Conservation (phyloP, 2,113 vertebrate species). For the Microcebus lehilahytsara region DNA sequence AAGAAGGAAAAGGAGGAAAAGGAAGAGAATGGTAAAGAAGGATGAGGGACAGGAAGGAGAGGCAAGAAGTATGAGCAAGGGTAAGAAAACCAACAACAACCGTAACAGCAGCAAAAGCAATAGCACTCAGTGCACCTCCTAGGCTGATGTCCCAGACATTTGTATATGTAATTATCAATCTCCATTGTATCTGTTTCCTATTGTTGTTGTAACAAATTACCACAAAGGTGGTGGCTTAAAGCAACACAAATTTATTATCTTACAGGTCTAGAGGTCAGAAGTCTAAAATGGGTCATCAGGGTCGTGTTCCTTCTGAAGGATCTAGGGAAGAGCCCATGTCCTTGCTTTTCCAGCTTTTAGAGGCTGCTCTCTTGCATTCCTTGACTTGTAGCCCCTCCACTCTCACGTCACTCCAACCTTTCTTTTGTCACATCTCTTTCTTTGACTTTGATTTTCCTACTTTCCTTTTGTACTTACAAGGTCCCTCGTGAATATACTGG, state of each 20-base stretch:
- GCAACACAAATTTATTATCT: not conserved
- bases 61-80: not conserved
- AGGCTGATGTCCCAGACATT: rapidly evolving
- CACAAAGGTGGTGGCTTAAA: not conserved
- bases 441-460: not conserved
- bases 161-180: rapidly evolving
- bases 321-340: not conserved
- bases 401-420: not conserved
- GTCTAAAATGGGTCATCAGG: not conserved
- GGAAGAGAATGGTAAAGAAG: not conserved
- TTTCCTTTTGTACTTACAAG: not conserved
- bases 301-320: rapidly evolving
- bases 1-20: not conserved
- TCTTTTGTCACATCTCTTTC: no score
- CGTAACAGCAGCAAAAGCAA: not conserved
- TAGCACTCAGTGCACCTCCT: rapidly evolving
- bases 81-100: not conserved
- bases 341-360: not conserved
- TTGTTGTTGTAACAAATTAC: not conserved
- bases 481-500: not conserved
- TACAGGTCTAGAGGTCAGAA: not conserved
- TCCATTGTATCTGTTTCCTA: not conserved
- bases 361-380: not conserved
- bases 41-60: not conserved
- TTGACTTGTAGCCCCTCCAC: no score